Conservation (phyloP, 2,888 invertebrate genomes). For the Zaprionus obscuricornis region DNA sequence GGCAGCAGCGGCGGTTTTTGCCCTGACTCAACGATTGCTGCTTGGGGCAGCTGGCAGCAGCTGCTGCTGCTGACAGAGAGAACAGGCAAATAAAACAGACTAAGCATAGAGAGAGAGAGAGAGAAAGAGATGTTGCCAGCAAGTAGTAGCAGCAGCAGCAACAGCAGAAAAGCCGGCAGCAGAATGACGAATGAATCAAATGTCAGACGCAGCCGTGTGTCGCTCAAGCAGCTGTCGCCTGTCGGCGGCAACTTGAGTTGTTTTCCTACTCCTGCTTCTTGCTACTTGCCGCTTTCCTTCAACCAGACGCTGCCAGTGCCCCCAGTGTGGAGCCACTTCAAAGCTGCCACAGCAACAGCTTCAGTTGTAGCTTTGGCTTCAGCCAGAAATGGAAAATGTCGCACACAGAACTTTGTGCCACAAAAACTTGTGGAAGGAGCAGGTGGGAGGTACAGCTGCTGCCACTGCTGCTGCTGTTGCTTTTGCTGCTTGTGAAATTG, state of each 20-base stretch:
- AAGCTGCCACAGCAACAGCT: constrained; percentile 49
- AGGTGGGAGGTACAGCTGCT: constrained; percentile 22
- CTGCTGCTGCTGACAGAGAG: constrained; percentile 25
- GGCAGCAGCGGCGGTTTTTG: constrained; percentile 9
- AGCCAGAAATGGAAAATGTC: constrained; percentile 80
- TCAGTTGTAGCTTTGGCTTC: constrained; percentile 51
- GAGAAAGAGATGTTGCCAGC: too few species aligned
- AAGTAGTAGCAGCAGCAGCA: constrained; percentile 39
- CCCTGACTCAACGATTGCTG: constrained; percentile 36
- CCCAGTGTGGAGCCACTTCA: constrained; percentile 62
- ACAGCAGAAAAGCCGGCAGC: constrained; percentile 26
- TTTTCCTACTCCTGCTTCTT: not conserved
- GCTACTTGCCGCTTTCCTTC: not conserved
- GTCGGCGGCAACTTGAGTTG: constrained; percentile 62
- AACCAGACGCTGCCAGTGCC: constrained; percentile 4
- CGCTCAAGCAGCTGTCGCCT: constrained; percentile 77
- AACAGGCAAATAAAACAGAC: too few species aligned
- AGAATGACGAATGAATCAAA: constrained; percentile 82
- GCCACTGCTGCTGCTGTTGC: constrained; percentile 30
- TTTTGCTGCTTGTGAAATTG: constrained; percentile 71
- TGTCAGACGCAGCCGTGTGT: constrained; percentile 79
- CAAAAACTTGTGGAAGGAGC: constrained; percentile 64
- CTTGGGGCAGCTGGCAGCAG: constrained; percentile 31
- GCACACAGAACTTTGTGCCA: constrained; percentile 73
- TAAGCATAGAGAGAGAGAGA: too few species aligned